Evolutionary conservation across 2,888 invertebrate genomes (phyloP), one percentile per base, ranked within the genome.

Genomic region (Drosophila pseudotakahashii): DNA sequence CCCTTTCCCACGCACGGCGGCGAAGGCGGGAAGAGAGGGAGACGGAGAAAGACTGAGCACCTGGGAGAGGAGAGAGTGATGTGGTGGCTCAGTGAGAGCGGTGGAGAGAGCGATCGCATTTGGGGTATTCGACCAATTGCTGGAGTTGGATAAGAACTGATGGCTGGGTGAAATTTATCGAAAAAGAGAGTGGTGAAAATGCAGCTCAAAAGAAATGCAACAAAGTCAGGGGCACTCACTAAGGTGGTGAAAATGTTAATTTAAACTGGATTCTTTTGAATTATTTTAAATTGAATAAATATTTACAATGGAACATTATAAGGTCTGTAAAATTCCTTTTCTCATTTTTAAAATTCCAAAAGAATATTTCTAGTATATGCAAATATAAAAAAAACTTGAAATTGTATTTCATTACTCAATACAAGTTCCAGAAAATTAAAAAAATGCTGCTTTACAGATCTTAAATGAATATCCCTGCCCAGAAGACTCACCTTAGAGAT

Each of bases 401-500:
- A 19, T 19, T 1, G 19, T 19, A 19, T n/a, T n/a, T n/a, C n/a
- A n/a, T n/a, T n/a, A n/a, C n/a, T n/a, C n/a, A n/a, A n/a, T n/a
- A n/a, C n/a, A n/a, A n/a, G n/a, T n/a, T n/a, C n/a, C n/a, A n/a
- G n/a, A n/a, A n/a, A n/a, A n/a, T n/a, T n/a, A n/a, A n/a, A n/a
- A n/a, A n/a, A n/a, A n/a, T n/a, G n/a, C n/a, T n/a, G n/a, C n/a
- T n/a, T 42, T 6, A 42, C 19, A 42, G 42, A 19, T 42, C 19
- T 11, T 6, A 11, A 19, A 39, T 13, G 7, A 3, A 0, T 7
- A 0, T 32, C 11, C 4, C 16, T 7, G n/a, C 11, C 34, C 3
- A 16, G 3, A 16, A 7, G 16, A 23, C 13, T 89, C 77, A 92
- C 95, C 92, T 97, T 96, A 77, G 97, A 97, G 94, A 97, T 97